Evolutionary conservation across 53 echinoderm and acorn worm species (phyloP), one percentile per base, ranked within the genome.

Genomic region (Apostichopus leukothele): DNA sequence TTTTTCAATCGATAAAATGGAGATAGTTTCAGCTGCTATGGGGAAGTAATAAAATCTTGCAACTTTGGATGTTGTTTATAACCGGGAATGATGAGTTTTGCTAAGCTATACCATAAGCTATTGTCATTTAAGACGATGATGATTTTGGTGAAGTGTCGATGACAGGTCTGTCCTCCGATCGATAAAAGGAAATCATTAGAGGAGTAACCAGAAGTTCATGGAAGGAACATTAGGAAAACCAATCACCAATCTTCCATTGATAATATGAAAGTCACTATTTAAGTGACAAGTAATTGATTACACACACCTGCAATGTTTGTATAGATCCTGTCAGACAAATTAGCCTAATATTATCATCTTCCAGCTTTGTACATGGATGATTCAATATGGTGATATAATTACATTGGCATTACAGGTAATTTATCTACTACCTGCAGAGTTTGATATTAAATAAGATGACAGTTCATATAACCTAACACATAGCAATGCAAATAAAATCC

Each of bases 1-100:
- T 50, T 11, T 76, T 76, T 76, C 76, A 51, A 76, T 76, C 76
- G 39, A 76, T 76, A 51, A 22, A 21, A 51, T 12, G 39, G 39
- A 76, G 76, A 51, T 76, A 25, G 51, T 76, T 74, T 76, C 76
- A 76, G 76, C 76, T 76, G 76, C 51, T 51, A 16, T 12, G 50
- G 76, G 51, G 20, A 21, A 76, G 50, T 50, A 39, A 50, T 9
- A 51, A 39, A 76, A 76, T 76, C 23, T 50, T 7, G 39, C 76
- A 39, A 76, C 76, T 68, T 68, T n/a, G 71, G 71, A 68, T 68
- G 71, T 68, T 68, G 13, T 19, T n/a, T 68, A 68, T 68, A 68
- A 27, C 27, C 27, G 1, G 27, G 1, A 1, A 27, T 27, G 27
- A 27, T 27, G 27, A 27, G 27, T 1, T 0, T 27, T 27, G 27